Evolutionary conservation across 2,797 vertebrate genomes (phyloP).

Genomic region (Lemur catta): DNA sequence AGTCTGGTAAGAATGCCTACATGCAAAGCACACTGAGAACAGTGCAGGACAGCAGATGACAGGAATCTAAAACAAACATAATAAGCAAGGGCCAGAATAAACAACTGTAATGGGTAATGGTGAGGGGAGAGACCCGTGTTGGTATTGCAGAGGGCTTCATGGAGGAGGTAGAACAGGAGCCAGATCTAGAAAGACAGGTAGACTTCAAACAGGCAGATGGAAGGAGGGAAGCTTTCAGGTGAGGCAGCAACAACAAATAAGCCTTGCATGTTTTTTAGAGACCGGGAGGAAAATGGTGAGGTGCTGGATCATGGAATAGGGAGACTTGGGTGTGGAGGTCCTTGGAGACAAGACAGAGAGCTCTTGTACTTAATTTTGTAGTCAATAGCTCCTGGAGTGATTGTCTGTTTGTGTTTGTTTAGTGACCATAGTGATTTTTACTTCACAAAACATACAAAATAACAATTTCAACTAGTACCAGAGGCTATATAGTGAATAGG

Average conservation of each 20-base stretch:
- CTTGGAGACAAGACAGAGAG: not conserved
- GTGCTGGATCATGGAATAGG: not conserved
- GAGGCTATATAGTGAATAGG: not conserved
- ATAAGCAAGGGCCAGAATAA: not conserved
- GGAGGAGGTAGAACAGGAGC: not conserved
- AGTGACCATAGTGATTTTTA: constrained; percentile 23
- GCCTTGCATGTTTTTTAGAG: not conserved
- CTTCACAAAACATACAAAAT: not conserved
- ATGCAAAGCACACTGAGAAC: not conserved
- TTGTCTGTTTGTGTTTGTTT: not conserved
- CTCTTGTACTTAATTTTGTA: not conserved
- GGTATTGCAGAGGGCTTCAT: not conserved
- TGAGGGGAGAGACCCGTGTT: not conserved
- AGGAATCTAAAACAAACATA: not conserved
- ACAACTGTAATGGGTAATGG: not conserved
- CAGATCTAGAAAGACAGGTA: not conserved
- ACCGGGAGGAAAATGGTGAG: not conserved
- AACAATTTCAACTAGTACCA: not conserved
- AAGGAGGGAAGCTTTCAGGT: not conserved
- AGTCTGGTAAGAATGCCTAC: not conserved
- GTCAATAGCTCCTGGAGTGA: not conserved
- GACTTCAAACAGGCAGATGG: not conserved
- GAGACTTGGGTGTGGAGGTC: not conserved
- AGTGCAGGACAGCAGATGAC: not conserved
- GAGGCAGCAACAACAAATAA: not conserved